Evolutionary conservation across 2,113 vertebrate species (phyloP).

Genomic region (Sceloporus undulatus): DNA sequence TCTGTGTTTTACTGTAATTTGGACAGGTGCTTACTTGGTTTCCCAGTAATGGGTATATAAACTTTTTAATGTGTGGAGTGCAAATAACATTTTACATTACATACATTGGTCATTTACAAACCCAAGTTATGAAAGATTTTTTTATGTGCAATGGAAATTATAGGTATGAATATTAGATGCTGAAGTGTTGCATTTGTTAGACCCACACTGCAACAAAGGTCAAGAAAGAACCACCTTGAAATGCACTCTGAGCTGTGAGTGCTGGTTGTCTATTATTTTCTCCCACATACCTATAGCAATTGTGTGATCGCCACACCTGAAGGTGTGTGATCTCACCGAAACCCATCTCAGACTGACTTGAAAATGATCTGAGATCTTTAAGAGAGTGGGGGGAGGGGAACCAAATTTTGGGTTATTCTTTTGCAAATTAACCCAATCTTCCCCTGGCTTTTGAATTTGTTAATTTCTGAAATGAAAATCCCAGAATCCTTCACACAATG

Average conservation of each 20-base stretch:
- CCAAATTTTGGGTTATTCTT: not conserved
- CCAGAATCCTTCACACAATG: no score
- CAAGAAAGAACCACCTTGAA: not conserved
- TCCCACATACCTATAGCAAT: not conserved
- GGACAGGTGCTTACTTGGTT: slow-evolving; percentile 45
- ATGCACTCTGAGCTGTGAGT: not conserved
- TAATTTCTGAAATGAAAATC: no score
- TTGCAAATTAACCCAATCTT: no score
- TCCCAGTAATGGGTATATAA: slow-evolving; percentile 33
- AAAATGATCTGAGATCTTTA: not conserved
- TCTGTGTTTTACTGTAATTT: slow-evolving; percentile 45
- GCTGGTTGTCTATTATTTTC: not conserved
- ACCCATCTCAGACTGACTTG: not conserved
- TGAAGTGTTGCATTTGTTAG: not conserved
- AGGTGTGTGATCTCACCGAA: not conserved
- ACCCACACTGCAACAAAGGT: not conserved
- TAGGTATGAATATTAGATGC: not conserved
- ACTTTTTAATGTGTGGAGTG: slow-evolving; percentile 12
- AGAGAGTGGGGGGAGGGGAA: not conserved
- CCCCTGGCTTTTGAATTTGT: no score
- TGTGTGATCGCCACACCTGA: not conserved
- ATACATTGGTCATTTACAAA: not conserved
- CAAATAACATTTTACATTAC: slow-evolving; percentile 33
- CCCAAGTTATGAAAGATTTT: slow-evolving; percentile 17
- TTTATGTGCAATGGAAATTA: slow-evolving; percentile 12